A percentile compares a stretch with the other conserved stretches of the same genome.
phyloP scores from a whole-genome alignment of 1,140 invertebrate genomes.

The Lucilia sericata region DNA sequence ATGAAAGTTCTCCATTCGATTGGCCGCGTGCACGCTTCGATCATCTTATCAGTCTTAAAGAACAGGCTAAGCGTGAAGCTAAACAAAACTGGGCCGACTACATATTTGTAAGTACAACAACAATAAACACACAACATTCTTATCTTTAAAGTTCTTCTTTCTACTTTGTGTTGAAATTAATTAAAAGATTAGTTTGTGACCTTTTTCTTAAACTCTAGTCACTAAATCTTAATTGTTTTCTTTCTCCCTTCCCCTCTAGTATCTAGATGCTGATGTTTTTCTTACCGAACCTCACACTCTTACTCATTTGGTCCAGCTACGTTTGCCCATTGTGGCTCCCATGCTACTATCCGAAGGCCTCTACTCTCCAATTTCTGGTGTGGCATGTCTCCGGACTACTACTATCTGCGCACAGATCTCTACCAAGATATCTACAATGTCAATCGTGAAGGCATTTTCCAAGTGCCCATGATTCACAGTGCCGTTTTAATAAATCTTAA shows the following conservation, averaged over 20 bases:
- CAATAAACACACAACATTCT: constrained; percentile 21
- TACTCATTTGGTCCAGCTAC: constrained; percentile 76
- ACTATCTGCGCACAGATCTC: constrained; percentile 88
- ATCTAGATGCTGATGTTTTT: constrained; percentile 91
- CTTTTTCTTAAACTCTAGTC: background rate
- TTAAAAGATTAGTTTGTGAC: background rate
- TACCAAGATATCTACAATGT: constrained; percentile 86
- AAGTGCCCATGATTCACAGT: constrained; percentile 93
- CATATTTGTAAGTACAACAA: constrained; percentile 74
- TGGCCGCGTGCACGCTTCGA: constrained; percentile 83
- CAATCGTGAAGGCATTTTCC: constrained; percentile 80
- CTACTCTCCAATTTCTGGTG: constrained; percentile 98
- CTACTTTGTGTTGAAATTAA: too few species aligned
- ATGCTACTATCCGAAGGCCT: constrained; percentile 87
- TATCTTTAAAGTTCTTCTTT: background rate
- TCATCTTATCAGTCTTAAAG: constrained; percentile 85
- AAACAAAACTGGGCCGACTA: constrained; percentile 86
- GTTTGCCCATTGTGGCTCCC: constrained; percentile 79
- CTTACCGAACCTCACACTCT: constrained; percentile 81
- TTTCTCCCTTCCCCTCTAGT: constrained; percentile 71
- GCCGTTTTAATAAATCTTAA: constrained; percentile 87
- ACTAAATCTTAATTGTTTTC: constrained; percentile 36
- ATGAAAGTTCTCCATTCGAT: constrained; percentile 77
- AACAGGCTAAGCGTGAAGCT: constrained; percentile 81
- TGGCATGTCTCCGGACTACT: constrained; percentile 89